Percentiles rank a stretch among this genome's conserved stretches.
Conservation (phyloP, 2,797 vertebrate genomes). For the Myotis daubentonii region DNA sequence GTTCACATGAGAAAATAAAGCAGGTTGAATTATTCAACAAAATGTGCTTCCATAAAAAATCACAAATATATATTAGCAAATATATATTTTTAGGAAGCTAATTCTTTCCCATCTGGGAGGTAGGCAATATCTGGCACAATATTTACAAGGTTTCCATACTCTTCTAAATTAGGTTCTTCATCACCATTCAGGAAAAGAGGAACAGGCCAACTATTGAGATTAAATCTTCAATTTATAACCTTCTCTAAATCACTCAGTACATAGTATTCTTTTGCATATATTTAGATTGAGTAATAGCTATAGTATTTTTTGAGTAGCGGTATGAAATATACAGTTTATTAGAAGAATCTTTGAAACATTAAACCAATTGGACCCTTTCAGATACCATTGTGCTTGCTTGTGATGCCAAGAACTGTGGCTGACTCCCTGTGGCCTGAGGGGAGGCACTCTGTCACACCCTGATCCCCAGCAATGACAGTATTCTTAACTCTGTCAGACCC, state of each 20-base stretch:
- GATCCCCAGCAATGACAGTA: background rate
- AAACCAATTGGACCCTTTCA: background rate
- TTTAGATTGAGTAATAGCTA: background rate
- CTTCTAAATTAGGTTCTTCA: constrained; percentile 27
- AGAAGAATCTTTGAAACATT: background rate
- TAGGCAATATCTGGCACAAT: background rate
- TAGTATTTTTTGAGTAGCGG: background rate
- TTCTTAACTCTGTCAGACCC: background rate
- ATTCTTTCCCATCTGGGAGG: constrained; percentile 41
- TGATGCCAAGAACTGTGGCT: background rate
- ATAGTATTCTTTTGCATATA: background rate
- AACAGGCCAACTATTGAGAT: background rate
- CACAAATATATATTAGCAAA: constrained; percentile 24
- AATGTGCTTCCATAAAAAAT: constrained; percentile 30
- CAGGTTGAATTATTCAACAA: constrained; percentile 43
- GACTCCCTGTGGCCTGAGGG: background rate
- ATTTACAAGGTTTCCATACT: background rate
- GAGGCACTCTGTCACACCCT: background rate
- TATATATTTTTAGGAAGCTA: background rate
- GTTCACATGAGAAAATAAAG: constrained; percentile 19
- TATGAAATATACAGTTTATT: background rate
- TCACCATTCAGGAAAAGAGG: background rate
- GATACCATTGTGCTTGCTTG: background rate
- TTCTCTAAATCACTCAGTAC: background rate
- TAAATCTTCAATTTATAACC: background rate